Evolutionary conservation across 2,888 invertebrate species (phyloP), one percentile per base, ranked within the genome.

Genomic region (Zhuqinia jingwanae): DNA sequence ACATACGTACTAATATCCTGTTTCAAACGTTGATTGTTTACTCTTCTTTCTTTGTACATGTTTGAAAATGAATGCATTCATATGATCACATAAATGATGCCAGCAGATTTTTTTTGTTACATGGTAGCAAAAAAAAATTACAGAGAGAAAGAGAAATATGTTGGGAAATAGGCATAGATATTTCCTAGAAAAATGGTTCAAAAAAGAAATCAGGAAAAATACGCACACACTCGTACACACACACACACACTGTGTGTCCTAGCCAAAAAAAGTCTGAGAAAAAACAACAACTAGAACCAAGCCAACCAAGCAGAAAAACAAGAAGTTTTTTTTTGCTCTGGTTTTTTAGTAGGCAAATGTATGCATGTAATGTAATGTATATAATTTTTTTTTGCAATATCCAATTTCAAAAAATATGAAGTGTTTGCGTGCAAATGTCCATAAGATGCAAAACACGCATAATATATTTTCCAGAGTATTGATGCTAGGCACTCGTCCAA

Each of bases 361-460:
- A 36, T 36, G 1, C n/a, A 77, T 15, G 60, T 36, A 36, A n/a
- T n/a, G n/a, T n/a, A n/a, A n/a, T n/a, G 30, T 56, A 53, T 50
- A 17, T 20, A 56, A 36, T 8, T 36, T 36, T 56, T 77, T 56
- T 77, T 77, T 58, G 58, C 58, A 77, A 60, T 77, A 77, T 77
- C 77, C 42, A 77, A 77, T 77, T 77, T 77, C 58, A 58, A 58
- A 73, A 56, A 73, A 53, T 73, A 73, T 73, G 73, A 73, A 73
- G 73, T 73, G 73, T 73, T 73, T 73, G 73, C 73, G 50, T 73
- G 73, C 73, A 73, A 73, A 73, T 53, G 73, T 73, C 73, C 73
- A 73, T 73, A 47, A 73, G 73, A 73, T 73, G 50, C 73, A 73
- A 73, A 73, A 73, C 73, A 73, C 50, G 73, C 53, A 73, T 50